Base-by-base conservation (phyloP, 1,140 invertebrate genomes). In the Drosophila melanica region DNA sequence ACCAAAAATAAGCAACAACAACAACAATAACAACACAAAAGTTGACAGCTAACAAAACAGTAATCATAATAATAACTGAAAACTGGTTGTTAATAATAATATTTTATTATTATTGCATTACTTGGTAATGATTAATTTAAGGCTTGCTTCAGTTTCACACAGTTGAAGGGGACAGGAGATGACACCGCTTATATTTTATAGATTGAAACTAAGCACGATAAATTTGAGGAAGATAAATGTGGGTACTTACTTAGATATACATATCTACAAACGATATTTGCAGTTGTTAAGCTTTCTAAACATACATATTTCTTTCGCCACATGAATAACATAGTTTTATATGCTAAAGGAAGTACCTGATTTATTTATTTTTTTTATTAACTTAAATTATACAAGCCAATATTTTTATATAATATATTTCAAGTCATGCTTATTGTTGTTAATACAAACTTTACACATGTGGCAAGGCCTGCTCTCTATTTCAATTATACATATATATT, bases 81-180 rank as follows among this genome's bases (percentile, higher is more conserved):
- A 85, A 85, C 81, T 69, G 81, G 79, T 85, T 85, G 80, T 73
- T 84, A 85, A 85, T 84, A 76, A 76, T 67, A 80, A 84, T 85
- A 84, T 85, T 85, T 81, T 85, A 85, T 85, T 85, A 75, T 84
- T 86, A 85, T 85, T 85, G 81, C 81, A 85, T 85, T 86, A 85
- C 81, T 71, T 77, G 81, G 81, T 81, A 85, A 86, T 86, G 81
- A 85, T 85, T 86, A 77, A 85, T 81, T 64, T 27, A 45, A 47
- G 54, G 60, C 64, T 82, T 75, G 68, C 68, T 63, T 74, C 54
- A 81, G 68, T 81, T 81, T 60, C 30, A 65, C 44, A 59, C 33
- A 69, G 16, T 51, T 39, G 53, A 44, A 45, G 27, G 23, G 47
- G 7, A 20, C 44, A 35, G 12, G 30, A 55, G 50, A 55, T 12